Percentiles rank a stretch among this genome's conserved stretches.
Conservation (phyloP, 2,113 vertebrate genomes). For the Rhipidura dahli region DNA sequence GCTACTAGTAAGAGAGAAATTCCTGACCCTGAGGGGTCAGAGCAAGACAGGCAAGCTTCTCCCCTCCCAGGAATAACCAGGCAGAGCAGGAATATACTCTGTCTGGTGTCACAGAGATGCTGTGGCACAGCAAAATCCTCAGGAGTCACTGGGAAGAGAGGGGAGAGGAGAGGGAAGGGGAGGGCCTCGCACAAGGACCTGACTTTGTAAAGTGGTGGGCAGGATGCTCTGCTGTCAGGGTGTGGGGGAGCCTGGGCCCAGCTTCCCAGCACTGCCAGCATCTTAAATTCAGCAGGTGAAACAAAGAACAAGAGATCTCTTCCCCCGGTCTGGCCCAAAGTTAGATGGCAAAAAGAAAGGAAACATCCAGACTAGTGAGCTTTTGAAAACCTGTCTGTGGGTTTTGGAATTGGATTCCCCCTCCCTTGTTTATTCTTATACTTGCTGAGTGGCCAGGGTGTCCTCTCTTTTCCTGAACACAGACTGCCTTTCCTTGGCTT, state of each 20-base stretch:
- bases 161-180: background rate
- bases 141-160: background rate
- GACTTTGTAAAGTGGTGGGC: background rate
- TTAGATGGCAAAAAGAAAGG: background rate
- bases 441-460: background rate
- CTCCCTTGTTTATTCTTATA: background rate
- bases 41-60: background rate
- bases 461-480: background rate
- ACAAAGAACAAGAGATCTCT: background rate
- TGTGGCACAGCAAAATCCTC: background rate
- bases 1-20: background rate
- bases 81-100: background rate
- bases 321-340: background rate
- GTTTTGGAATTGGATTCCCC: background rate
- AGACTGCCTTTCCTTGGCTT: background rate
- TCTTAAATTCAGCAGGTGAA: background rate
- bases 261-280: background rate
- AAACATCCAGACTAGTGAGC: background rate
- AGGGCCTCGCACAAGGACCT: background rate
- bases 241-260: background rate
- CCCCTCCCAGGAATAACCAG: background rate
- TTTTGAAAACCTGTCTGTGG: fast-evolving
- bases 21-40: background rate
- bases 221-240: background rate
- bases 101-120: fast-evolving